A percentile compares a stretch with the other conserved stretches of the same genome.
Conservation (phyloP, 2,797 vertebrate species). For the Furcifer pardalis region DNA sequence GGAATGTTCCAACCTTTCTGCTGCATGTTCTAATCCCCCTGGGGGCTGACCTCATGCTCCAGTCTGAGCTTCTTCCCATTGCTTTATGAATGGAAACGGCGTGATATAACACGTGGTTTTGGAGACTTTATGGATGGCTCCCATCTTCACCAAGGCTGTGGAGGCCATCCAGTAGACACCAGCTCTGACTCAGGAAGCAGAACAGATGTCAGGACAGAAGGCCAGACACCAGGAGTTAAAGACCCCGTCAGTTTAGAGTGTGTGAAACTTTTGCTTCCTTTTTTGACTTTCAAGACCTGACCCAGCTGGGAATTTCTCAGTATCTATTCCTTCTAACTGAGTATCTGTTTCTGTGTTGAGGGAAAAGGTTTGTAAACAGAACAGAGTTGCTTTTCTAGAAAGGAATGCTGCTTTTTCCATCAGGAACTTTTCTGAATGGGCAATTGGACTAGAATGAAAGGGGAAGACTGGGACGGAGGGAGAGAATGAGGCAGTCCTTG, state of each 20-base stretch:
- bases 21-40: conserved; percentile 3
- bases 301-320: background rate
- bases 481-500: no score
- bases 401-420: background rate
- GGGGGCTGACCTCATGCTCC: conserved; percentile 3
- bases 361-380: conserved; percentile 11
- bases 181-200: background rate
- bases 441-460: background rate
- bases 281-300: conserved; percentile 5
- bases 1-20: background rate
- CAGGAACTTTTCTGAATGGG: background rate
- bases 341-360: conserved; percentile 10
- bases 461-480: no score
- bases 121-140: background rate
- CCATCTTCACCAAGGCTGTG: conserved; percentile 22
- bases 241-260: no score
- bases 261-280: conserved; percentile 41
- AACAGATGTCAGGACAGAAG: conserved; percentile 36
- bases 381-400: background rate
- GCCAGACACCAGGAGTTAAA: background rate
- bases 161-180: background rate
- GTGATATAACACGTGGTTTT: conserved; percentile 8
- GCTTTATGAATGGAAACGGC: conserved; percentile 34
- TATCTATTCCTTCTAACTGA: background rate
- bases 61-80: conserved; percentile 11